Percentiles rank a stretch among this genome's conserved stretches.
Evolutionary conservation across 2,113 vertebrate species (phyloP).

Genomic region (Elaphurus davidianus): DNA sequence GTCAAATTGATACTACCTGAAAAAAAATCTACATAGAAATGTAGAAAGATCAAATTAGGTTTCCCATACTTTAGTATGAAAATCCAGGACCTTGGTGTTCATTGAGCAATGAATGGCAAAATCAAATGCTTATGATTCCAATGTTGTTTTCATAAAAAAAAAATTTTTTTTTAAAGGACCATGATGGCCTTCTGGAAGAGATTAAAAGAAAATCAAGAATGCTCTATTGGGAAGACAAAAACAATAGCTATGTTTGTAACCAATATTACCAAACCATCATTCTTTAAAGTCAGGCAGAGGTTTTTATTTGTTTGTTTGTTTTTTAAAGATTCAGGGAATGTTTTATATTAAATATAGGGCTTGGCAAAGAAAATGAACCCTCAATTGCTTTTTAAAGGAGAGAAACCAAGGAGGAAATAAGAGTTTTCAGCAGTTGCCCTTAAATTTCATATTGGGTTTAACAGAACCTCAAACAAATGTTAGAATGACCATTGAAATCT

Average conservation of each 20-base stretch:
- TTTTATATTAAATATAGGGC: conserved; percentile 73
- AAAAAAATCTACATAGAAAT: not conserved
- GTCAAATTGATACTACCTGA: not conserved
- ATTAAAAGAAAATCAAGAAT: conserved; percentile 81
- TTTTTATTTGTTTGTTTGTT: conserved; percentile 52
- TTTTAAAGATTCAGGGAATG: conserved; percentile 64
- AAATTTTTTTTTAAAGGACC: not conserved
- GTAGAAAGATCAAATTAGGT: conserved; percentile 1
- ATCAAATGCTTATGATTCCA: conserved; percentile 72
- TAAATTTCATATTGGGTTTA: conserved; percentile 52
- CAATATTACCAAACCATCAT: conserved; percentile 74
- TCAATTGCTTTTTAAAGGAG: conserved; percentile 39
- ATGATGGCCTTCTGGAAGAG: conserved; percentile 77
- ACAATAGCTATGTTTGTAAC: conserved; percentile 80
- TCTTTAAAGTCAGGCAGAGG: conserved; percentile 65
- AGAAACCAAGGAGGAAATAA: conserved; percentile 40
- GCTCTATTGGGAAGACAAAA: conserved; percentile 75
- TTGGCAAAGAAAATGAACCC: conserved; percentile 64
- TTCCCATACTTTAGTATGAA: conserved; percentile 28
- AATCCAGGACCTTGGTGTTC: conserved; percentile 52
- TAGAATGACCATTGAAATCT: not conserved
- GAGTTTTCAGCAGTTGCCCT: conserved; percentile 34
- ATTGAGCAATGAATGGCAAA: conserved; percentile 56
- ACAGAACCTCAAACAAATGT: conserved; percentile 25
- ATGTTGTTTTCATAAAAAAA: conserved; percentile 73